phyloP scores from a whole-genome alignment of 2,113 vertebrate genomes.

The Pungitius pungitius region DNA sequence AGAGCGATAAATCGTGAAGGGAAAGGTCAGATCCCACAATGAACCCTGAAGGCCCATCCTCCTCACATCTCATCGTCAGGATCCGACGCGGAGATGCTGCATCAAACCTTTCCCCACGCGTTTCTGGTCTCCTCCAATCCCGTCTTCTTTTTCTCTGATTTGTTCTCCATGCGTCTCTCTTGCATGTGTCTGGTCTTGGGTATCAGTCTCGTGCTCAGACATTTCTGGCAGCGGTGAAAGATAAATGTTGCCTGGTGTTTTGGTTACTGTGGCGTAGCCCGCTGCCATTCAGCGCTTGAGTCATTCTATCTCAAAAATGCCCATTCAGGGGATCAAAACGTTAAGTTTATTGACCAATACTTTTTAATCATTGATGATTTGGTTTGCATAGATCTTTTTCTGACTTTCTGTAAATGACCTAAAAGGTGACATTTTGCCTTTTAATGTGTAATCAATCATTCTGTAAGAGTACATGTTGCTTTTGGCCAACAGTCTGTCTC shows the following conservation, averaged over 20 bases:
- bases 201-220: slow-evolving; percentile 34
- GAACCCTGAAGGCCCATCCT: neutral
- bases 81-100: slow-evolving; percentile 18
- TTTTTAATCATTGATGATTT: slow-evolving; percentile 49
- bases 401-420: slow-evolving; percentile 35
- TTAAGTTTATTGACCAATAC: slow-evolving; percentile 19
- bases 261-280: slow-evolving; percentile 61
- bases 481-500: slow-evolving; percentile 24
- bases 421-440: slow-evolving; percentile 32
- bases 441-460: slow-evolving; percentile 43
- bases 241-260: slow-evolving; percentile 62
- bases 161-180: slow-evolving; percentile 57
- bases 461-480: slow-evolving; percentile 4
- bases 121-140: slow-evolving; percentile 51
- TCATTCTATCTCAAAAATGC: slow-evolving; percentile 28
- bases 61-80: slow-evolving; percentile 15
- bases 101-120: neutral
- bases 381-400: slow-evolving; percentile 25
- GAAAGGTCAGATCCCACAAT: neutral
- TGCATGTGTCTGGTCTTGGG: slow-evolving; percentile 44
- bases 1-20: neutral
- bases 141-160: slow-evolving; percentile 28
- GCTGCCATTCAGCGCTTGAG: slow-evolving; percentile 44
- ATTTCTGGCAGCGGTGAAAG: slow-evolving; percentile 37
- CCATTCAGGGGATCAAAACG: slow-evolving; percentile 6